Evolutionary conservation across 2,888 invertebrate genomes (phyloP), one percentile per base, ranked within the genome.

Genomic region (Hemithea aestivaria): DNA sequence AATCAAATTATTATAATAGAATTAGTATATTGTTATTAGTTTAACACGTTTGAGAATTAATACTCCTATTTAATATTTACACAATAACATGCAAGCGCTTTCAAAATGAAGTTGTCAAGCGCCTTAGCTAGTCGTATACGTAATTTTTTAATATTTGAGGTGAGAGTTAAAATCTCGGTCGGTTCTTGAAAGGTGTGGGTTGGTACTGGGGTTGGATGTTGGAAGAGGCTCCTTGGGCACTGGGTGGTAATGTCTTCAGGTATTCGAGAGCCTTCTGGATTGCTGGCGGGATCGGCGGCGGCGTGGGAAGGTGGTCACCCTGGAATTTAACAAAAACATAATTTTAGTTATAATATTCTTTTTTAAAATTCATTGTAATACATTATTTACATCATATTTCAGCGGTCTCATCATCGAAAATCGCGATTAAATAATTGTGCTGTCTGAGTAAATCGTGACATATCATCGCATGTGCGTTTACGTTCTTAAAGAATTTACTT

Each of bases 301-400:
- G 93, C 6, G 94, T 94, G 7, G 94, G 94, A 27, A 94, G 79
- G 72, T 94, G 94, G 29, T 91, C 92, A 22, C 94, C 94, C 73
- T 87, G 70, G 7, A 76, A 48, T 26, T 7, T 67, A 48, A 12
- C 30, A 46, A 23, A 57, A 8, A 28, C 27, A 30, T 28, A 22
- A 11, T 25, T 28, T 20, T 6, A 9, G 10, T 20, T 25, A 26
- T 7, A 9, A 24, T 32, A 22, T 22, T 10, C 6, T 8, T 23
- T 12, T 23, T 16, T 10, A 1, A 16, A 8, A n/a, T n/a, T n/a
- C n/a, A n/a, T n/a, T n/a, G n/a, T n/a, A n/a, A n/a, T n/a, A n/a
- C n/a, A n/a, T n/a, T n/a, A n/a, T n/a, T n/a, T n/a, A n/a, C n/a
- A n/a, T n/a, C n/a, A n/a, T n/a, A n/a, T n/a, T n/a, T n/a, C n/a